phyloP scores from a whole-genome alignment of 2,797 vertebrate species.

The Periophthalmus magnuspinnatus region DNA sequence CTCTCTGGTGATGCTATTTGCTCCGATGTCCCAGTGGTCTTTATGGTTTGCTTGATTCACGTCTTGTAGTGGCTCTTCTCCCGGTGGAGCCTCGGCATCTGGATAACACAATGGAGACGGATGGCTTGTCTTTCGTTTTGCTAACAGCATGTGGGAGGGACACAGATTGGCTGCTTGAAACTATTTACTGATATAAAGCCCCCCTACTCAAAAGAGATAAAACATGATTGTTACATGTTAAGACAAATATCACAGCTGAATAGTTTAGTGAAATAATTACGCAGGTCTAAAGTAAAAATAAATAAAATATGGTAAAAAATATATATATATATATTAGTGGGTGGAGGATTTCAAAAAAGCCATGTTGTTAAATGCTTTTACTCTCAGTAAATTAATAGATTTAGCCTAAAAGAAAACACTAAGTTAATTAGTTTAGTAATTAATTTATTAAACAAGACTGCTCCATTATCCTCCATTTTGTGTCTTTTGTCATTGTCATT shows the following conservation, averaged over 20 bases:
- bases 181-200: background rate
- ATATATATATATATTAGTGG: too few relatives aligned
- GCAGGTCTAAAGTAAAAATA: background rate
- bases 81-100: constrained; percentile 63
- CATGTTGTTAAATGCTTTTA: background rate
- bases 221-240: background rate
- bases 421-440: too few relatives aligned
- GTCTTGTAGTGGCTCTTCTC: constrained; percentile 53
- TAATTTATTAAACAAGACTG: too few relatives aligned
- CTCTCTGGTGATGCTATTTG: background rate
- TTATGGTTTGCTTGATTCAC: constrained; percentile 32
- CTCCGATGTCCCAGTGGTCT: constrained; percentile 24
- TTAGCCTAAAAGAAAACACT: too few relatives aligned
- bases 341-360: background rate
- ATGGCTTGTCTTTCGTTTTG: constrained; percentile 58
- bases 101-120: constrained; percentile 66
- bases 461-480: too few relatives aligned
- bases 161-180: constrained; percentile 58
- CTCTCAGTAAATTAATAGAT: background rate
- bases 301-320: background rate
- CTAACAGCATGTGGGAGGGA: constrained; percentile 61
- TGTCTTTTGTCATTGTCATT: too few relatives aligned
- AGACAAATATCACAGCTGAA: background rate
- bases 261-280: background rate
- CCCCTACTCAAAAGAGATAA: background rate